Percentiles rank a stretch among this genome's conserved stretches.
Evolutionary conservation across 2,797 vertebrate genomes (phyloP).

Genomic region (Buceros bicornis): DNA sequence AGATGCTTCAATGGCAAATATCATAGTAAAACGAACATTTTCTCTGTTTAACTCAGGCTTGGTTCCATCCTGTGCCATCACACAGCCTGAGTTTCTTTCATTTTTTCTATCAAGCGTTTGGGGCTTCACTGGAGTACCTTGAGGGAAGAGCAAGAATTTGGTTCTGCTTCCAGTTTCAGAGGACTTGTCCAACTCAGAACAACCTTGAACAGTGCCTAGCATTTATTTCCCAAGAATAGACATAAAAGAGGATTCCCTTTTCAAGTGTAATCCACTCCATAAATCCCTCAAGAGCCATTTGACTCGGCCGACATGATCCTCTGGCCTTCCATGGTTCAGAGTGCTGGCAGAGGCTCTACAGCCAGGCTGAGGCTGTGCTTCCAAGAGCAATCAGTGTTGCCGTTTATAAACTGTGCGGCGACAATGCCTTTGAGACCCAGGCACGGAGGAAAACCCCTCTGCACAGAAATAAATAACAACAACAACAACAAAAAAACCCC

Average conservation of each 20-base stretch:
- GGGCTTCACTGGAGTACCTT: neutral
- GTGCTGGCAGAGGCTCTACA: conserved; percentile 56
- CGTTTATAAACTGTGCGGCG: neutral
- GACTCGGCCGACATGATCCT: conserved; percentile 73
- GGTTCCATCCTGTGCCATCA: neutral
- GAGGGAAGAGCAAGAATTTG: neutral
- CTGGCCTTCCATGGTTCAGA: conserved; percentile 63
- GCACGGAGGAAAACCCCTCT: neutral
- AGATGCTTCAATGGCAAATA: neutral
- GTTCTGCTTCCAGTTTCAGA: conserved; percentile 24
- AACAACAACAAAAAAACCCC: neutral
- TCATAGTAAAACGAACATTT: neutral
- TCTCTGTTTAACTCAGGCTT: neutral
- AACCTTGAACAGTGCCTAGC: conserved; percentile 2
- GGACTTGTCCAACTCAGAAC: neutral
- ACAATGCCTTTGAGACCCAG: neutral
- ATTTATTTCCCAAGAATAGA: conserved; percentile 35
- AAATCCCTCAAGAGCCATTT: conserved; percentile 77
- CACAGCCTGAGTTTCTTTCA: neutral
- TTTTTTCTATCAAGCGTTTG: neutral
- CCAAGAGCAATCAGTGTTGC: neutral
- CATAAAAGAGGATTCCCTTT: conserved; percentile 72
- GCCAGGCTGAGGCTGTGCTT: conserved; percentile 57
- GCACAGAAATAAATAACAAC: neutral
- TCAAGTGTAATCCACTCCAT: conserved; percentile 71